A percentile compares a stretch with the other conserved stretches of the same genome.
These are phyloP conservation scores for Tokudaia muenninki DNA, from an alignment of 2,797 vertebrate genomes.

Conservation along the genomic window DNA sequence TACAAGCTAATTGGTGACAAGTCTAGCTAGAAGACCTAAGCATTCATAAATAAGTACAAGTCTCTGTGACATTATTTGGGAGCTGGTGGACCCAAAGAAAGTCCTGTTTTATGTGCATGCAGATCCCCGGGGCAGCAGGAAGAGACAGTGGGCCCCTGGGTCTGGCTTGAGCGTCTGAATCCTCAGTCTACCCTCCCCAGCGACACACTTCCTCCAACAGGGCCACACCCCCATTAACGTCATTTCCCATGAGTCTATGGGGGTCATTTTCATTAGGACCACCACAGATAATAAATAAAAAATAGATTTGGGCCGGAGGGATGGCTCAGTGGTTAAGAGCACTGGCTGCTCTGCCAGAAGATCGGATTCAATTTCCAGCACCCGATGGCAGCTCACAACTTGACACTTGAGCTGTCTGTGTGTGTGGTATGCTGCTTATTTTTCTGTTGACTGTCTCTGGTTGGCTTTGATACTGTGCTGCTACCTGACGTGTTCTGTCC, in stretches of 20 bases:
- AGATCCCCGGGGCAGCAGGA: neutral
- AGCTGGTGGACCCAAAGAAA: neutral
- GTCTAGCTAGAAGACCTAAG: neutral
- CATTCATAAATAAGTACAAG: neutral
- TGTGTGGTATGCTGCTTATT: neutral
- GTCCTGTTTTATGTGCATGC: neutral
- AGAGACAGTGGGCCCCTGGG: neutral
- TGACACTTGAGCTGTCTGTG: neutral
- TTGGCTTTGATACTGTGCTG: neutral
- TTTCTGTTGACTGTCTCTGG: neutral
- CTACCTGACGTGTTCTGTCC: neutral
- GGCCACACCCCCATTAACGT: neutral
- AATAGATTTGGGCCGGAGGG: neutral
- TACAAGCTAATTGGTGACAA: neutral
- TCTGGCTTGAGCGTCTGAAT: neutral
- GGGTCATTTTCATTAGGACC: neutral
- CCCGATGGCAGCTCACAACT: neutral
- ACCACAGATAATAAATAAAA: neutral
- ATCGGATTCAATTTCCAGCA: neutral
- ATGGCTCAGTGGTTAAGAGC: neutral
- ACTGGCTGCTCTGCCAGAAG: neutral
- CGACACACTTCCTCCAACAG: neutral
- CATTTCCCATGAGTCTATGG: neutral
- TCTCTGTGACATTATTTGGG: neutral
- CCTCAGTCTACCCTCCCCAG: neutral